Conservation (phyloP, 2,888 invertebrate species). For the Craniophora ligustri region DNA sequence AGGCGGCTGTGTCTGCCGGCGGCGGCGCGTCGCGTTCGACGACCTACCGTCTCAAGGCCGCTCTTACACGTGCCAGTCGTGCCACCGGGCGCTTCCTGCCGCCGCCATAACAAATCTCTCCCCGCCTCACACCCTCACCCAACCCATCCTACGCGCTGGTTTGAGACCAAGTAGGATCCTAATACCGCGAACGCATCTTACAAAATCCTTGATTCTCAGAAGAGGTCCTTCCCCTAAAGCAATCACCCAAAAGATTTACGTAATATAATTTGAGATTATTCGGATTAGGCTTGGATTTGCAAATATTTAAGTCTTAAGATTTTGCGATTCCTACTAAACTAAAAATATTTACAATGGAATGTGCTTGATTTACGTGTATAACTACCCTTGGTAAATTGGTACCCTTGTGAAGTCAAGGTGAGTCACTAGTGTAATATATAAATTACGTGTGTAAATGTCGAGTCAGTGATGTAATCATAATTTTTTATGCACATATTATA, state of each 20-base stretch:
- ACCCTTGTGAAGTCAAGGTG: no score
- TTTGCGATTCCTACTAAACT: neutral
- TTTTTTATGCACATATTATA: neutral
- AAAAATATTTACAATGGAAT: neutral
- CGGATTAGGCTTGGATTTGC: conserved; percentile 3
- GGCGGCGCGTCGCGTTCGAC: conserved; percentile 77
- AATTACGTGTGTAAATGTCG: neutral
- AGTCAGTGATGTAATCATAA: neutral
- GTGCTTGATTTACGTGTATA: neutral
- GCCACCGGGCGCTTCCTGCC: conserved; percentile 84
- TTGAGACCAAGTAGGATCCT: conserved; percentile 31
- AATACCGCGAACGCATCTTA: conserved; percentile 45
- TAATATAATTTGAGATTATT: conserved; percentile 19
- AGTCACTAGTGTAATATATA: neutral
- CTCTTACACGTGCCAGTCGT: conserved; percentile 84
- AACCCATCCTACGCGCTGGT: conserved; percentile 55
- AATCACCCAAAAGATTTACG: conserved; percentile 32
- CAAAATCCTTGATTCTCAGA: conserved; percentile 51
- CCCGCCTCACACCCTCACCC: conserved; percentile 70
- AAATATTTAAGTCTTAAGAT: neutral
- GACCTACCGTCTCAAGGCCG: conserved; percentile 87
- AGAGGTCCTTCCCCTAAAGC: conserved; percentile 38
- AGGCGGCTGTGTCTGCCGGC: conserved; percentile 68
- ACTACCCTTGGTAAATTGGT: no score
- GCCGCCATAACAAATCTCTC: conserved; percentile 85